Conservation (phyloP, 2,888 invertebrate species). For the Agrenia bidenticulata region DNA sequence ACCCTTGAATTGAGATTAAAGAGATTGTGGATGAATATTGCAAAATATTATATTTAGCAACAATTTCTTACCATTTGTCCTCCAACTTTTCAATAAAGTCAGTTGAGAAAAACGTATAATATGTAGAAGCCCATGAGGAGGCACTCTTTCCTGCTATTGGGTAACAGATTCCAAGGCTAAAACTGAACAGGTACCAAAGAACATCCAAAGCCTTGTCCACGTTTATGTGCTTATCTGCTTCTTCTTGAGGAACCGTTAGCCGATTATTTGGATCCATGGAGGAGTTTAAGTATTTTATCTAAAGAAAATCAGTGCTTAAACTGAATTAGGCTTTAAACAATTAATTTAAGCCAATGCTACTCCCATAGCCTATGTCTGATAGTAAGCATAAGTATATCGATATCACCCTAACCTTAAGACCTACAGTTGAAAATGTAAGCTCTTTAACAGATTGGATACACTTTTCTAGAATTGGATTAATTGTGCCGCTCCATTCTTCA, state of each 20-base stretch:
- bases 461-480: background rate
- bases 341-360: too few species aligned
- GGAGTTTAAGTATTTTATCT: background rate
- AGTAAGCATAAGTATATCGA: background rate
- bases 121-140: background rate
- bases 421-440: background rate
- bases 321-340: too few species aligned
- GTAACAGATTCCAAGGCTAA: constrained; percentile 7
- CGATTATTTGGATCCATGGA: background rate
- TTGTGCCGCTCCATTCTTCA: background rate
- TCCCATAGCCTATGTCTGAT: too few species aligned
- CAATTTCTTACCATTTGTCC: constrained; percentile 9
- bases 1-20: too few species aligned
- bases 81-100: background rate
- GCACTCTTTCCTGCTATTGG: background rate
- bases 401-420: background rate
- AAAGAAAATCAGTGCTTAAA: too few species aligned
- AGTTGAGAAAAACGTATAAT: background rate
- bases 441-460: too few species aligned
- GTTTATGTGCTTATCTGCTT: background rate
- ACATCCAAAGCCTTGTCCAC: background rate
- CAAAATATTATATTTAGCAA: background rate
- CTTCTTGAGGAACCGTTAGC: background rate
- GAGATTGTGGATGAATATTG: background rate
- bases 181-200: constrained; percentile 8